Evolutionary conservation across 2,113 vertebrate genomes (phyloP).

Genomic region (Otocyon megalotis): DNA sequence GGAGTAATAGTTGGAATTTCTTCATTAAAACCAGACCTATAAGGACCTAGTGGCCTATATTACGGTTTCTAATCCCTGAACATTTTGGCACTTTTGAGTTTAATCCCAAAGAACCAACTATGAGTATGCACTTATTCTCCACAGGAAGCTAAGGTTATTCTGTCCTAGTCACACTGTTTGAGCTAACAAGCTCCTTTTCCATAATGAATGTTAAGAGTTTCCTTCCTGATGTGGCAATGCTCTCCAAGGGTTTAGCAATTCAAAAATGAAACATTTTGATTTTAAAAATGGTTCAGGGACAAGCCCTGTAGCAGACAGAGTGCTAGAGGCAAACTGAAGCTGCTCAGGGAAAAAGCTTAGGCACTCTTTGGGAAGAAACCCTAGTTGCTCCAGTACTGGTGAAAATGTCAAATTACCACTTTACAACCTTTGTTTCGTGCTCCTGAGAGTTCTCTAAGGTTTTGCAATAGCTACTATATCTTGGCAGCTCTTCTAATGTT

Average conservation of each 20-base stretch:
- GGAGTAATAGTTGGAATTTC: neutral
- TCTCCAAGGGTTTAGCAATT: neutral
- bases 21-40: neutral
- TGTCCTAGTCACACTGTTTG: neutral
- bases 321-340: neutral
- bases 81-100: neutral
- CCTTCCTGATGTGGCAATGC: neutral
- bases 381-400: neutral
- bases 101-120: neutral
- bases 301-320: neutral
- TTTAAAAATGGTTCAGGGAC: neutral
- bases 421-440: neutral
- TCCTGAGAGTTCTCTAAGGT: neutral
- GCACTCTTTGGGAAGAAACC: neutral
- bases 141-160: neutral
- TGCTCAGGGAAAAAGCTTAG: neutral
- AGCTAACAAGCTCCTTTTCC: neutral
- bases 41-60: neutral
- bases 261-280: neutral
- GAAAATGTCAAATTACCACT: neutral
- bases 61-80: neutral
- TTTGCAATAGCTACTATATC: neutral
- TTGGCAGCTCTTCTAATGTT: neutral
- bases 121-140: neutral
- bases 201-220: neutral